phyloP scores from a whole-genome alignment of 2,888 invertebrate genomes.

The Capitulum mitella region DNA sequence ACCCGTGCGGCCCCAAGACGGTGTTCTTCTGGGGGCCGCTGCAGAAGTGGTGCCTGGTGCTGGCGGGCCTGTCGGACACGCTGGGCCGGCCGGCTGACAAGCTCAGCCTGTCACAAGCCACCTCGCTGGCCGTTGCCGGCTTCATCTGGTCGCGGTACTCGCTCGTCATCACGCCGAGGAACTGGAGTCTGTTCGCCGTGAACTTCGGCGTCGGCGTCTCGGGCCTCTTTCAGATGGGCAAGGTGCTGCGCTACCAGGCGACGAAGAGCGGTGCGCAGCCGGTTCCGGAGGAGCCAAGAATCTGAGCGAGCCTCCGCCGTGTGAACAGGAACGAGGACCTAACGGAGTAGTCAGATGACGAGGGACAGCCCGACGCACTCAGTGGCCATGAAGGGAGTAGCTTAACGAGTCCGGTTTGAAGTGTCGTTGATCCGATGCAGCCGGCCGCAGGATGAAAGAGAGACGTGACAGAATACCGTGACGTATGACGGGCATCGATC shows the following conservation, averaged over 20 bases:
- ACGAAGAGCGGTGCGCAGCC: too few species aligned
- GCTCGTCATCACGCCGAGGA: neutral
- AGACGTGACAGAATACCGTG: too few species aligned
- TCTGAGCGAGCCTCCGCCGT: too few species aligned
- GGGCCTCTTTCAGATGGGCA: neutral
- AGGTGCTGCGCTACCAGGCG: neutral
- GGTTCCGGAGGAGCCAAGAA: too few species aligned
- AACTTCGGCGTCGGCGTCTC: neutral
- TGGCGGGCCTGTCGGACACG: neutral
- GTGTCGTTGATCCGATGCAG: too few species aligned
- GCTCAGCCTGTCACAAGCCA: neutral
- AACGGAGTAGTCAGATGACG: too few species aligned
- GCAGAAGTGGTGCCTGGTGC: slow-evolving; percentile 16
- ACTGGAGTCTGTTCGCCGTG: slow-evolving; percentile 2
- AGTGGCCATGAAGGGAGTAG: too few species aligned
- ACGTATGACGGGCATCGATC: too few species aligned
- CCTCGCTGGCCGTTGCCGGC: neutral
- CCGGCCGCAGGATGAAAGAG: too few species aligned
- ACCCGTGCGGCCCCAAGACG: slow-evolving; percentile 1
- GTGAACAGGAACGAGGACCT: too few species aligned
- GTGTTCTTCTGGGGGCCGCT: slow-evolving; percentile 13
- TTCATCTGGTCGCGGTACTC: neutral
- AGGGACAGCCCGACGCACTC: too few species aligned
- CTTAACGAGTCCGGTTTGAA: too few species aligned
- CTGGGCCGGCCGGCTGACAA: neutral